Base-by-base conservation (phyloP, 2,797 vertebrate species). In the Melanotaenia pygmaea region DNA sequence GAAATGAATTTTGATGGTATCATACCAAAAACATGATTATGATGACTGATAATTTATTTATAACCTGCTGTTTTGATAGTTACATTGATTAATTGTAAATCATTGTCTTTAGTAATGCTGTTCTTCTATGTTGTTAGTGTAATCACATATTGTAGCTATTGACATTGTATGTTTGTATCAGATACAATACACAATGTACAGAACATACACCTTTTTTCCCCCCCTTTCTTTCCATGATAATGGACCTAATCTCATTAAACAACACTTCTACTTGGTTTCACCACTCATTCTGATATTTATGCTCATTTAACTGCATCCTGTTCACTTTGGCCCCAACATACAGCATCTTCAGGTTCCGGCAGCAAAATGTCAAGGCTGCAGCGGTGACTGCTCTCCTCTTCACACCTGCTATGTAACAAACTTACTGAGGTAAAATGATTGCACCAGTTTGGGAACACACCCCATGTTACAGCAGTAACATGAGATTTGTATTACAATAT, bases 101-200 rank as follows among this genome's bases (percentile, higher is more conserved):
- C 91, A 92, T 92, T 91, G 94, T 94, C 93, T 92, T 94, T 83
- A 90, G 92, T 94, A 92, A 92, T 90, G 92, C 88, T 94, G 93
- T 93, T 92, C 88, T 93, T 92, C 92, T 93, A 92, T 93, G 91
- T 94, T 89, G 93, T 94, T 93, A 89, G 88, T 92, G 91, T 94
- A 91, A 88, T 87, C 90, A 89, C 87, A 94, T 94, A 93, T 93
- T 93, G 89, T 94, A 93, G 92, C 92, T 93, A 91, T 93, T 90
- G 88, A 91, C 90, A 92, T 92, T 89, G 90, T 91, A 88, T 88
- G 91, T 93, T 91, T 91, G 90, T 93, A 89, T 90, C 90, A 87
- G 86, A 91, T 88, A 92, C 87, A 86, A 79, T 86, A 88, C 83
- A 81, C 85, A 76, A 83, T 72, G 79, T 88, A 86, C 88, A 89